Base-by-base conservation (phyloP, 1,140 invertebrate species). In the Hycleus cichorii region DNA sequence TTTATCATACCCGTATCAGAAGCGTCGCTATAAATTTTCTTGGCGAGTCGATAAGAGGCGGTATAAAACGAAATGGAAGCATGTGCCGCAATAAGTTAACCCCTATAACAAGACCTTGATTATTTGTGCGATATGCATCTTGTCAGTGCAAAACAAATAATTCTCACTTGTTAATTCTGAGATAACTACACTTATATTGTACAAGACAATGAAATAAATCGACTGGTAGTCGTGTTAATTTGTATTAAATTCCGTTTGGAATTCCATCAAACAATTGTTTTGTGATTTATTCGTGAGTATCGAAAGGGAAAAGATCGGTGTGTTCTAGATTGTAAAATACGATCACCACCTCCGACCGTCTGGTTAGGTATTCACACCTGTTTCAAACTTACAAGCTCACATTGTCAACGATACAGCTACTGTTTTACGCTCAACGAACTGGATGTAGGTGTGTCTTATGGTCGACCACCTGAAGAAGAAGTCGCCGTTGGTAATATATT, bases 1-100 rank as follows among this genome's bases (percentile, higher is more conserved):
- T 74, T 71, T 71, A 74, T 74, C 72, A 73, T 73, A 65, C 63
- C 69, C 64, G 53, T 66, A 69, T 68, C 65, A 59, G 62, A 47
- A 60, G 57, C 63, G 64, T 66, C 62, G 66, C 60, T 61, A 68
- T 70, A 70, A 70, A 70, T 70, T 67, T 64, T 63, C 59, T 63
- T 57, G 52, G 56, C 44, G 57, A 67, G 61, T 68, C 68, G 68
- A 70, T 70, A 69, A 69, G 65, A 67, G 60, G 60, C 63, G 63
- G 60, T 56, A 65, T 65, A 67, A 67, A 65, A 60, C 61, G 60
- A 63, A 69, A 64, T 64, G 64, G 59, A 62, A 59, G 59, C 63
- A 62, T 67, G 63, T 60, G 63, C 63, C 51, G 64, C 65, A 66
- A 68, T 68, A 68, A 66, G 63, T 68, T 68, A 68, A 68, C 63